A percentile compares a stretch with the other conserved stretches of the same genome.
phyloP scores from a whole-genome alignment of 2,797 vertebrate genomes.

The Sebastolobus altivelis region DNA sequence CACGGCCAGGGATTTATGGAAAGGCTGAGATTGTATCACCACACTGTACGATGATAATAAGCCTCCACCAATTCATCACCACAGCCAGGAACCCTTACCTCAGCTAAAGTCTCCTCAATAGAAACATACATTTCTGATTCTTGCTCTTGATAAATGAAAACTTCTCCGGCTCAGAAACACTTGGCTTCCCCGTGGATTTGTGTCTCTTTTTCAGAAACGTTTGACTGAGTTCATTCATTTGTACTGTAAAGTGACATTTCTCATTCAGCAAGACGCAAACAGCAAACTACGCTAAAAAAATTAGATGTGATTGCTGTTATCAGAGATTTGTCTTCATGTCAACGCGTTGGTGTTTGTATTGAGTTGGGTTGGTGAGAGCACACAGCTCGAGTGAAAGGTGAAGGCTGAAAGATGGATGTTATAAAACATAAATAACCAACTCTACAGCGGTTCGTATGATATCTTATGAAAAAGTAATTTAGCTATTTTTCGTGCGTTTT shows the following conservation, averaged over 20 bases:
- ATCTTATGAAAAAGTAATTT: too few relatives aligned
- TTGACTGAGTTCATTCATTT: slow-evolving; percentile 49
- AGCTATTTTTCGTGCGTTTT: too few relatives aligned
- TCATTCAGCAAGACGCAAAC: slow-evolving; percentile 39
- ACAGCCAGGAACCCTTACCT: slow-evolving; percentile 70
- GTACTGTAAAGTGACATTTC: slow-evolving; percentile 17
- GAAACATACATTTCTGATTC: slow-evolving; percentile 60
- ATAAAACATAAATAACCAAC: too few relatives aligned
- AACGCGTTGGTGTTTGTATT: too few relatives aligned
- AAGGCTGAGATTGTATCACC: slow-evolving; percentile 73
- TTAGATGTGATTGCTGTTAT: slow-evolving; percentile 30
- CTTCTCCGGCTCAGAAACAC: slow-evolving; percentile 48
- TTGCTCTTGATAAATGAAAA: slow-evolving; percentile 67
- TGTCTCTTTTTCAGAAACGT: slow-evolving; percentile 43
- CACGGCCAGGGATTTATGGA: slow-evolving; percentile 67
- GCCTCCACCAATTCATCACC: slow-evolving; percentile 72
- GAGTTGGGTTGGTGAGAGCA: too few relatives aligned
- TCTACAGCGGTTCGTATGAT: too few relatives aligned
- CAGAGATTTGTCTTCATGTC: slow-evolving; percentile 3
- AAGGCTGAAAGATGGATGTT: too few relatives aligned
- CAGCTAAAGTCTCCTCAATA: slow-evolving; percentile 76
- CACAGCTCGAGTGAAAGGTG: too few relatives aligned
- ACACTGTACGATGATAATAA: slow-evolving; percentile 71
- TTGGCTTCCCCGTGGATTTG: slow-evolving; percentile 25
- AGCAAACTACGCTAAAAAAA: neutral